A percentile compares a stretch with the other conserved stretches of the same genome.
phyloP scores from a whole-genome alignment of 2,113 vertebrate species.

The Ranitomeya variabilis region DNA sequence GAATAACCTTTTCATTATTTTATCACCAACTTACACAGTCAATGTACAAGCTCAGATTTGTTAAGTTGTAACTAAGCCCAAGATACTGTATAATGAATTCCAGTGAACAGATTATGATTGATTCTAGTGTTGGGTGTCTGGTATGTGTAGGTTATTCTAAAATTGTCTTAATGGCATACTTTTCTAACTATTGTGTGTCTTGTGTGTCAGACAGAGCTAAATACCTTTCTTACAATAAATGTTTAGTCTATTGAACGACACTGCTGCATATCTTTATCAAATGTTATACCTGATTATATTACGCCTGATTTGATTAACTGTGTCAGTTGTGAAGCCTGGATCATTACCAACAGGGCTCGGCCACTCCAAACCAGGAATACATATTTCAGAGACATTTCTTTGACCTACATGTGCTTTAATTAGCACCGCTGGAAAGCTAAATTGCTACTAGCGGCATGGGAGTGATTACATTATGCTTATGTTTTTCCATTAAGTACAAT shows the following conservation, averaged over 20 bases:
- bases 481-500: conserved; percentile 50
- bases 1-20: no score
- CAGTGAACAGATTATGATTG: background rate
- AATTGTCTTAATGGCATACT: background rate
- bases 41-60: background rate
- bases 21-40: no score
- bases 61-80: background rate
- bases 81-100: background rate
- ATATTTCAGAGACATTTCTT: conserved; percentile 44
- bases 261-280: background rate
- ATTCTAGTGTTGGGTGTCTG: background rate
- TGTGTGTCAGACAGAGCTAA: background rate
- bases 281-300: background rate
- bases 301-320: conserved; percentile 29
- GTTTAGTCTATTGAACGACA: conserved; percentile 31
- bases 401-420: conserved; percentile 34
- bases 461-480: conserved; percentile 45
- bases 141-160: background rate
- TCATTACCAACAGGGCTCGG: conserved; percentile 20
- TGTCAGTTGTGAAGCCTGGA: conserved; percentile 3
- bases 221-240: conserved; percentile 20
- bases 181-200: background rate
- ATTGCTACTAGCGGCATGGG: conserved; percentile 38
- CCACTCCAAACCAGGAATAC: conserved; percentile 5
- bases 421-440: conserved; percentile 10